Evolutionary conservation across 2,113 vertebrate genomes (phyloP), one percentile per base, ranked within the genome.

Genomic region (Cephalopholis sonnerati): DNA sequence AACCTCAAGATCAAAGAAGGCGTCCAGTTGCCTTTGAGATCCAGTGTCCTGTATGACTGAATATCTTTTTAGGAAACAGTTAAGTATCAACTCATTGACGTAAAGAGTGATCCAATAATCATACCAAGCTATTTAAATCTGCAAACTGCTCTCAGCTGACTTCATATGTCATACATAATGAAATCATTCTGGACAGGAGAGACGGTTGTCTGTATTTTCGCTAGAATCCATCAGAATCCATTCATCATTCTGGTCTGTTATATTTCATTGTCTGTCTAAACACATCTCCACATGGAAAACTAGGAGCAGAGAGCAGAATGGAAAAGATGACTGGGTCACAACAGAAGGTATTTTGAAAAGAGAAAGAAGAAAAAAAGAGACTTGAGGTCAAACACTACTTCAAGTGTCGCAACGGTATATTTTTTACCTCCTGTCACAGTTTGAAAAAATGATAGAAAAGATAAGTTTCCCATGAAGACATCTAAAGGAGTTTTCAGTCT

Each of bases 231-330:
- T 90, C 77, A 88, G 59, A 87, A 83, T 77, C 64, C 75, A 82
- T 88, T 88, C 69, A 89, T 90, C 85, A 74, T 71, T 85, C 54
- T 69, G 22, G 16, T 84, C 82, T 91, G 87, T 72, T 82, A 51
- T 85, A 82, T 89, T 84, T 90, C 81, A 87, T 88, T 84, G 79
- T 87, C 89, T 74, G 84, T 92, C 84, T 82, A 86, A 91, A 91
- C 81, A 88, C 74, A 48, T 82, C 76, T 85, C 65, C 82, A 75
- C 70, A 82, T 86, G 92, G 87, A 90, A 90, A 89, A 89, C 27
- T 76, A 67, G 58, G 71, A 92, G 81, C 75, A 84, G 82, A 74
- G 79, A 82, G 39, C 83, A 79, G 63, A 70, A 70, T 71, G 91
- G 92, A 94, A 93, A 93, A 82, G 87, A 71, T 91, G 86, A 92